Percentiles rank a stretch among this genome's conserved stretches.
These are phyloP conservation scores for Haemorhous mexicanus DNA, from an alignment of 2,113 vertebrate species.

Conservation along the genomic window DNA sequence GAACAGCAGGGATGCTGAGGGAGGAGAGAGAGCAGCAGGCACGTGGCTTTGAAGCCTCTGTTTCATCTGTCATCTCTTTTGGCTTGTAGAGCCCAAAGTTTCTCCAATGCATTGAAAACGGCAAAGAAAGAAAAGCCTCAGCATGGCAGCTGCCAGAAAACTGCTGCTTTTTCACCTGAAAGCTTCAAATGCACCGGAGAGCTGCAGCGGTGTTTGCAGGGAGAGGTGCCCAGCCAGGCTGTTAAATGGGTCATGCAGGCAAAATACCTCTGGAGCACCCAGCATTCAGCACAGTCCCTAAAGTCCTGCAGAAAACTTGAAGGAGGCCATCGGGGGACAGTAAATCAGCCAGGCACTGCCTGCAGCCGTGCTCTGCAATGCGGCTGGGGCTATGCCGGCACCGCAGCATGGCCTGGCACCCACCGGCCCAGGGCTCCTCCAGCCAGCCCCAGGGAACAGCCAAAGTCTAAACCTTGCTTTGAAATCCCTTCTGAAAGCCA, in stretches of 20 bases:
- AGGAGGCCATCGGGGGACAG: neutral
- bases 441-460: neutral
- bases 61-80: neutral
- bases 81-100: neutral
- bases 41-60: neutral
- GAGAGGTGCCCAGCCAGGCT: neutral
- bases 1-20: neutral
- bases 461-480: neutral
- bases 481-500: neutral
- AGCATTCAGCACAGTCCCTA: neutral
- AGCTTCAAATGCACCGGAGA: neutral
- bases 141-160: neutral
- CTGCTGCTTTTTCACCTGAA: neutral
- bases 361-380: conserved; percentile 1
- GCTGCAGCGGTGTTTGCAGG: neutral
- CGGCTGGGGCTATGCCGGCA: neutral
- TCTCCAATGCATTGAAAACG: neutral
- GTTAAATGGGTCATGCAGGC: neutral
- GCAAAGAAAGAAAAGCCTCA: neutral
- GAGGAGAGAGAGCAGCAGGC: neutral
- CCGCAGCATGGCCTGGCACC: accelerated
- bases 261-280: neutral
- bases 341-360: neutral
- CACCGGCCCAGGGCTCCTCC: neutral
- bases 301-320: neutral